Evolutionary conservation across 30 jellyfish, hydroid and myxozoan genomes (phyloP).

Genomic region (Aurelia sp.): DNA sequence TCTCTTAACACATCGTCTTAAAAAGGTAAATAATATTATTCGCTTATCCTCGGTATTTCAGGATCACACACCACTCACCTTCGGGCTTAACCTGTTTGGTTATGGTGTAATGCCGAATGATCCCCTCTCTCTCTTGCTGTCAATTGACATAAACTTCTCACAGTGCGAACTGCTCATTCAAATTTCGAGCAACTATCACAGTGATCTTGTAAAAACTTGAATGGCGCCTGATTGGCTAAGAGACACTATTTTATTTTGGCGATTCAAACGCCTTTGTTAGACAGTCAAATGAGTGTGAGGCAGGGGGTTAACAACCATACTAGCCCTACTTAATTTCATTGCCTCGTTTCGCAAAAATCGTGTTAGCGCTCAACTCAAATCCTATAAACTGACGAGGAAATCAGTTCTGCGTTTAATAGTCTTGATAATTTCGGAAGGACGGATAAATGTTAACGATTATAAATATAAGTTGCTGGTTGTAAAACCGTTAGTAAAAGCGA

Average conservation of each 20-base stretch:
- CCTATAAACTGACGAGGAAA: neutral
- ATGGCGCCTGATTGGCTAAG: conserved; percentile 89
- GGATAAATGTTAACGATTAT: neutral
- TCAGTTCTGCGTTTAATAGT: neutral
- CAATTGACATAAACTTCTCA: conserved; percentile 49
- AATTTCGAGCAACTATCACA: conserved; percentile 61
- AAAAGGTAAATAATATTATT: conserved; percentile 72
- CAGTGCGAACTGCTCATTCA: conserved; percentile 60
- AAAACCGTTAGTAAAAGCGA: neutral
- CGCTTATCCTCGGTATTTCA: conserved; percentile 75
- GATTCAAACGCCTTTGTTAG: conserved; percentile 47
- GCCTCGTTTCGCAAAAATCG: neutral
- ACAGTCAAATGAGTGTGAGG: neutral
- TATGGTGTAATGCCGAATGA: conserved; percentile 74
- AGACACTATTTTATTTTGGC: conserved; percentile 61
- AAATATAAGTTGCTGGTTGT: neutral
- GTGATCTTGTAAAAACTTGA: conserved; percentile 74
- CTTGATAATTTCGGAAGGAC: neutral
- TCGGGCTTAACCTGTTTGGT: conserved; percentile 73
- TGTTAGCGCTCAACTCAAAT: neutral
- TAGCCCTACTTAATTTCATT: neutral
- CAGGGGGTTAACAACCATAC: conserved; percentile 19
- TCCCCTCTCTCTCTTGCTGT: conserved; percentile 57
- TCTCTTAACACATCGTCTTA: conserved; percentile 78
- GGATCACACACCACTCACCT: conserved; percentile 88